Percentiles rank a stretch among this genome's conserved stretches.
Evolutionary conservation across 2,113 vertebrate species (phyloP).

Genomic region (Panthera tigris): DNA sequence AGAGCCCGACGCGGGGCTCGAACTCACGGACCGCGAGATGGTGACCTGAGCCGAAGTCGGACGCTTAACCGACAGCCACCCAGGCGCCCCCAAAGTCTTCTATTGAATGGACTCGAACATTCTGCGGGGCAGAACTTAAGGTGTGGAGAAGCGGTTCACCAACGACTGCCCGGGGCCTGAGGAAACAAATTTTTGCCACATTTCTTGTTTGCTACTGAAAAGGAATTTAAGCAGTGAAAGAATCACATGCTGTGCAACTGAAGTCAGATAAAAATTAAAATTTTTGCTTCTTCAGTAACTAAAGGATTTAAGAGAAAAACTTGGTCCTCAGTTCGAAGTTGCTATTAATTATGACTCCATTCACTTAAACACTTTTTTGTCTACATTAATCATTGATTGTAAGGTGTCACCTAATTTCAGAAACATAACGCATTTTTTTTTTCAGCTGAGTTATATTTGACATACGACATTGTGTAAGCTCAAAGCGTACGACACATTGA

Average conservation of each 20-base stretch:
- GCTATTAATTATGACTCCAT: background rate
- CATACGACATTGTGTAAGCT: background rate
- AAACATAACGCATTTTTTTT: background rate
- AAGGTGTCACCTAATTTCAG: background rate
- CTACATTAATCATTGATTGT: background rate
- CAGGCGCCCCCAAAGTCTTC: background rate
- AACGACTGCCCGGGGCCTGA: background rate
- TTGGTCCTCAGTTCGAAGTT: background rate
- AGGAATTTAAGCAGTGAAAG: background rate
- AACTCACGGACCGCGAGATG: too few relatives aligned
- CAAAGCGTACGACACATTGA: background rate
- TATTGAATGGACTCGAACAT: background rate
- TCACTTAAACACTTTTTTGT: background rate
- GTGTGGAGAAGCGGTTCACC: background rate
- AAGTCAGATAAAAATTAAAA: slow-evolving; percentile 4
- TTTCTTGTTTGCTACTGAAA: background rate
- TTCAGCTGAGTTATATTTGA: background rate
- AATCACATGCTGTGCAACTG: background rate
- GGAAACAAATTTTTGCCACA: background rate
- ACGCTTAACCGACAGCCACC: too few relatives aligned
- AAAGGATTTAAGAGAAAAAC: slow-evolving; percentile 3
- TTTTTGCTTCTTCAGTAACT: slow-evolving; percentile 5
- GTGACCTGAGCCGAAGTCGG: too few relatives aligned
- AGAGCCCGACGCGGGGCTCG: too few relatives aligned
- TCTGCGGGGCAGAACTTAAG: background rate